phyloP scores from a whole-genome alignment of 30 jellyfish, hydroid and myxozoan species.

The Pelagia noctiluca region DNA sequence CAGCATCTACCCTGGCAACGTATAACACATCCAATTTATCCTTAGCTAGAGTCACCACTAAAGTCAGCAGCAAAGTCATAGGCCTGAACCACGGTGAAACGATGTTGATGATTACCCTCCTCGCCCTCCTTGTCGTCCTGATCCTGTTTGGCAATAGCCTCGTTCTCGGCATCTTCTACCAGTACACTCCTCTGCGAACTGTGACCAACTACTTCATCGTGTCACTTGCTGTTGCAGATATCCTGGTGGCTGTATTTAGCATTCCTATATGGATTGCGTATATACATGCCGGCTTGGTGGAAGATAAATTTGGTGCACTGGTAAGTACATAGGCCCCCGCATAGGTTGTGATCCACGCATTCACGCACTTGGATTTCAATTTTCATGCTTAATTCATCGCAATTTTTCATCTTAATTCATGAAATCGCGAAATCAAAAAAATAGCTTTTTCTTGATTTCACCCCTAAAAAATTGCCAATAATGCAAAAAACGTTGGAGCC shows the following conservation, averaged over 20 bases:
- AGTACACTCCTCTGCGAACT: constrained; percentile 73
- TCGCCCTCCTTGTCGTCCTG: constrained; percentile 43
- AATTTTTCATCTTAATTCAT: background rate
- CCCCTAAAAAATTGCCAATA: background rate
- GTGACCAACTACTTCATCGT: constrained; percentile 73
- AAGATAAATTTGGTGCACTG: constrained; percentile 38
- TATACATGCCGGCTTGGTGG: constrained; percentile 38
- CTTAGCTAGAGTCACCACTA: too few relatives aligned
- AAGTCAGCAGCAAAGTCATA: too few relatives aligned
- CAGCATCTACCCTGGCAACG: too few relatives aligned
- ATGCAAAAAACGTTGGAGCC: background rate
- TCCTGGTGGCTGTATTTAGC: constrained; percentile 62
- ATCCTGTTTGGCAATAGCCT: constrained; percentile 64
- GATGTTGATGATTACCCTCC: constrained; percentile 34
- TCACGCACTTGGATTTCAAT: background rate
- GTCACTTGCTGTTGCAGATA: constrained; percentile 74
- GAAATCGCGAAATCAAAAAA: background rate
- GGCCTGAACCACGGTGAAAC: constrained; percentile 43
- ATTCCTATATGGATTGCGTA: constrained; percentile 79
- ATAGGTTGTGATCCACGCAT: background rate
- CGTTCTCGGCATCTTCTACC: constrained; percentile 70
- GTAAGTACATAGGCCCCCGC: constrained; percentile 23
- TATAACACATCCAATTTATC: too few relatives aligned
- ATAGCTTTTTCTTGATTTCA: background rate
- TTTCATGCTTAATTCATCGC: too few relatives aligned